Conservation (phyloP, 1,140 invertebrate species). For the Drosophila malerkotliana region DNA sequence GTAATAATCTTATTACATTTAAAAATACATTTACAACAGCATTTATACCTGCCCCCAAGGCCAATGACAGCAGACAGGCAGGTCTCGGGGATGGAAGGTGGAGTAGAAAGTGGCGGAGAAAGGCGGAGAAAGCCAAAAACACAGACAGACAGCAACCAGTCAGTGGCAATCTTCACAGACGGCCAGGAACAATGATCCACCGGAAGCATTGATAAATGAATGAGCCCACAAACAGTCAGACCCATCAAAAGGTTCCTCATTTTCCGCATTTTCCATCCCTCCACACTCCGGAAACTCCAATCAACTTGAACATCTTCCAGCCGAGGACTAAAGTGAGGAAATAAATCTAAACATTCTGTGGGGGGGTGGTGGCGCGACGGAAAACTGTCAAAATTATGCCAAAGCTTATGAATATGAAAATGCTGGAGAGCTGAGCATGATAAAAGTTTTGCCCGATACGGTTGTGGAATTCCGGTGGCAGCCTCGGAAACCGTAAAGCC, state of each 20-base stretch:
- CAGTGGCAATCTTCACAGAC: constrained; percentile 24
- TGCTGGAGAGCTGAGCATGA: constrained; percentile 23
- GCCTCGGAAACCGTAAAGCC: constrained; percentile 8
- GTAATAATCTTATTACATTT: constrained; percentile 82
- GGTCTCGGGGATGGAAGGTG: neutral
- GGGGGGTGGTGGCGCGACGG: constrained; percentile 23
- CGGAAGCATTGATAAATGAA: constrained; percentile 81
- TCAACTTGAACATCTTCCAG: constrained; percentile 49
- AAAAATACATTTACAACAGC: constrained; percentile 81
- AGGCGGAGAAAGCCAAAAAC: constrained; percentile 11
- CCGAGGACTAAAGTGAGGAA: constrained; percentile 52
- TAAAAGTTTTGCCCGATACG: constrained; percentile 53
- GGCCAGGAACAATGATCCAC: constrained; percentile 50
- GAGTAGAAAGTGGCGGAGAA: neutral
- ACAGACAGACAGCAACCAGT: constrained; percentile 37
- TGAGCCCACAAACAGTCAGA: constrained; percentile 12
- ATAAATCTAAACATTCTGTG: constrained; percentile 76
- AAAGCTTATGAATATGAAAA: constrained; percentile 80
- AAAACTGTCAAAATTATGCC: constrained; percentile 80
- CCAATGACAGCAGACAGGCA: constrained; percentile 39
- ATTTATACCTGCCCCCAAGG: constrained; percentile 76
- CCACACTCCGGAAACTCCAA: constrained; percentile 42
- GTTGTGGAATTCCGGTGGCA: constrained; percentile 13
- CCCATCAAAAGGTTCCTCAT: neutral
- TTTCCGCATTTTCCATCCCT: constrained; percentile 3